Base-by-base conservation (phyloP, 23 tunicate genomes). In the Halocynthia roretzi region DNA sequence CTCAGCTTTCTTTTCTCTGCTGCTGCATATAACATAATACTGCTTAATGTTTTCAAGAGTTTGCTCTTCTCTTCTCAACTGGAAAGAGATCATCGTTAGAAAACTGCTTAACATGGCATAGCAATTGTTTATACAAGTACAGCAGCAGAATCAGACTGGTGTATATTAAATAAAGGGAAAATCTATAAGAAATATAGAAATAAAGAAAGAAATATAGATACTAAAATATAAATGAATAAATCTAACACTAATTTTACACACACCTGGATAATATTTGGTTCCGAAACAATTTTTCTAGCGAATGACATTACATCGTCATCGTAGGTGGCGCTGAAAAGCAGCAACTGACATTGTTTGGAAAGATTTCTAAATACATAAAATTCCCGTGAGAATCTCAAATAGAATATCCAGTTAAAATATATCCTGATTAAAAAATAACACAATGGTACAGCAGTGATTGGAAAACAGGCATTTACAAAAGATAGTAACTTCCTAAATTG, bases 21-120 rank as follows among this genome's bases (percentile, higher is more conserved):
- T 77, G 67, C 11, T 71, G 80, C 99, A 94, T 52, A 70, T 67
- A 9, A 88, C 94, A 54, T 80, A 88, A 78, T 88, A 94, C 57
- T 94, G 99, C 65, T 94, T 94, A 67, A 94, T 94, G 79, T 94
- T 94, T 66, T 84, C 82, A 14, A 94, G 73, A 55, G 99, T 94
- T 76, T 94, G 96, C 78, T 94, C 99, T 23, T 94, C 94, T 58
- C 99, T 56, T 63, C 85, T 54, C 50, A 94, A 62, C 89, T 90
- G 61, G 0, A 66, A 76, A 53, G 52, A 66, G 49, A 58, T 14
- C 4, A 58, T 15, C 17, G 63, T 58, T 31, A 31, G 44, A 31
- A 31, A 31, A 31, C 44, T 31, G 44, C 44, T 31, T 31, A 31
- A 1, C 44, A 31, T 0, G 44, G 2, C 1, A 1, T 4, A 0